phyloP scores from a whole-genome alignment of 2,888 invertebrate species.

The Rotaria sp. region DNA sequence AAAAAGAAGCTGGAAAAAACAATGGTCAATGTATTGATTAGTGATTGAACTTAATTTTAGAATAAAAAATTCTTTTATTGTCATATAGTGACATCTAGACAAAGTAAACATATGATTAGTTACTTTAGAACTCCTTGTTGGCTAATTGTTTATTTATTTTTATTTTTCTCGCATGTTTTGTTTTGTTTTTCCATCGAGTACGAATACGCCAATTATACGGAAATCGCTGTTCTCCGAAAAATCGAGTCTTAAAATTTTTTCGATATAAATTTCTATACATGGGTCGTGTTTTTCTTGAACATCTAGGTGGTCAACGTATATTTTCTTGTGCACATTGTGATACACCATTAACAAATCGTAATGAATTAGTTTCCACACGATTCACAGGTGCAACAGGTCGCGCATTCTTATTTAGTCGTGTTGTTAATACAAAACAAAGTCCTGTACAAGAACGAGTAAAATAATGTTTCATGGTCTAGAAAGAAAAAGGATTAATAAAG shows the following conservation, averaged over 20 bases:
- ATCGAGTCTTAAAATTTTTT: not conserved
- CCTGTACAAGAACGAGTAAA: slow-evolving; percentile 41
- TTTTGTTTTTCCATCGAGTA: not conserved
- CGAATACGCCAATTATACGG: not conserved
- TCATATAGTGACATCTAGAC: not conserved
- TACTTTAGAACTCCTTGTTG: not conserved
- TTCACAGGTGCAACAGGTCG: slow-evolving; percentile 96
- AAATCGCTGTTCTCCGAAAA: not conserved
- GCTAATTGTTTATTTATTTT: not conserved
- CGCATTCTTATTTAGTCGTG: slow-evolving; percentile 89
- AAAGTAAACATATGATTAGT: not conserved
- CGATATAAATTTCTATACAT: not conserved
- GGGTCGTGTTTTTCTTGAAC: slow-evolving; percentile 40
- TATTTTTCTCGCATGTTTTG: not conserved
- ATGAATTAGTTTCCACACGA: slow-evolving; percentile 85
- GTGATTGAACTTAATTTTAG: no score
- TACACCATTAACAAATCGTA: slow-evolving; percentile 85
- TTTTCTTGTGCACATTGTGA: slow-evolving; percentile 93
- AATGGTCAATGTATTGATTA: no score
- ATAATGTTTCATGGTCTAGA: not conserved
- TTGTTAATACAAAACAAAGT: slow-evolving; percentile 48
- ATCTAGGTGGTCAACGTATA: slow-evolving; percentile 69
- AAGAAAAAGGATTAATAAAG: no score
- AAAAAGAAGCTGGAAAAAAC: no score
- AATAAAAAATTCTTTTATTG: no score